Conservation (phyloP, 1,140 invertebrate species). For the Drosophila parvula region DNA sequence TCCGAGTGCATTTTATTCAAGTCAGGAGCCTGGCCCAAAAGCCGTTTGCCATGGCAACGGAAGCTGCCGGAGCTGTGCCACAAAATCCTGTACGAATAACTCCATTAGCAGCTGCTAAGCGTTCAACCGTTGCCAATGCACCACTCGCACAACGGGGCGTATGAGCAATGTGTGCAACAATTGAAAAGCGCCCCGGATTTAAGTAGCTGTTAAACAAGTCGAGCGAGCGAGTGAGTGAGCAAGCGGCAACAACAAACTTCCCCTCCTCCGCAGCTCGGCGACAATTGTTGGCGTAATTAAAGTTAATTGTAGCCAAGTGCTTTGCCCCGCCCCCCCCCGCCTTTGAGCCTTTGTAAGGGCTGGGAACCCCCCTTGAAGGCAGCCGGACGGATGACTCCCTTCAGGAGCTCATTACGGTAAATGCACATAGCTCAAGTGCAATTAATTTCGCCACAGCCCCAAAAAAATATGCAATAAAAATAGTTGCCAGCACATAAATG, state of each 20-base stretch:
- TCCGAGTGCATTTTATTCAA: neutral
- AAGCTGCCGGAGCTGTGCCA: slow-evolving; percentile 5
- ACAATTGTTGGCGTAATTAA: slow-evolving; percentile 75
- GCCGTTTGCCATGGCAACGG: slow-evolving; percentile 38
- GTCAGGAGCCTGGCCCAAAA: slow-evolving; percentile 10
- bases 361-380: slow-evolving; percentile 10
- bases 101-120: slow-evolving; percentile 57
- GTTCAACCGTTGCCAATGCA: slow-evolving; percentile 27
- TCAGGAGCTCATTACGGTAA: slow-evolving; percentile 73
- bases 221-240: slow-evolving; percentile 16
- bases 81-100: slow-evolving; percentile 42
- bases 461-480: slow-evolving; percentile 78
- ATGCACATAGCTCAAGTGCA: slow-evolving; percentile 78
- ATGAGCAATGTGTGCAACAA: slow-evolving; percentile 70
- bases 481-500: slow-evolving; percentile 60
- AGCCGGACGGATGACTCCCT: slow-evolving; percentile 29
- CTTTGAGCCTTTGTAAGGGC: neutral
- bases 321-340: neutral
- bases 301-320: slow-evolving; percentile 72
- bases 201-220: slow-evolving; percentile 76
- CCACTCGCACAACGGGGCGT: slow-evolving; percentile 52
- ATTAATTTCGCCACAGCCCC: slow-evolving; percentile 67
- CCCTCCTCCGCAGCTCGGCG: slow-evolving; percentile 44
- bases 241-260: slow-evolving; percentile 22
- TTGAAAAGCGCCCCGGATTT: slow-evolving; percentile 57